These are phyloP conservation scores for Schizopygopsis pylzovi DNA, from an alignment of 2,797 vertebrate genomes.

Conservation along the genomic window DNA sequence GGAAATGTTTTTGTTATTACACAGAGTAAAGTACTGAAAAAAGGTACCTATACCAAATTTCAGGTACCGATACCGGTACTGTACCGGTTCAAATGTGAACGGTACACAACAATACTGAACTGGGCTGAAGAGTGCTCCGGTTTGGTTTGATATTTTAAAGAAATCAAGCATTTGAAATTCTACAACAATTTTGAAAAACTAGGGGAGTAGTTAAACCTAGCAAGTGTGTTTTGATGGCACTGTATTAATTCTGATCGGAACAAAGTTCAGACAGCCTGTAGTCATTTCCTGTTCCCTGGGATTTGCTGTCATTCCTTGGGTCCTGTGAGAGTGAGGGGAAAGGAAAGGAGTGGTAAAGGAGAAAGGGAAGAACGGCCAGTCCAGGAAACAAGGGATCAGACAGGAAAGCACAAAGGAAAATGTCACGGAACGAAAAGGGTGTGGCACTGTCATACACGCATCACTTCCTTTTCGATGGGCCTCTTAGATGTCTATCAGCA, in stretches of 20 bases:
- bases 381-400: slow-evolving; percentile 57
- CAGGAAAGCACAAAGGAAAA: slow-evolving; percentile 47
- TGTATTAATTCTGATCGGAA: slow-evolving; percentile 23
- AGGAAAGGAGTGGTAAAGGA: slow-evolving; percentile 59
- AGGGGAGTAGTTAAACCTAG: background rate
- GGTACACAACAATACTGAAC: background rate
- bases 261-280: background rate
- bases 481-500: slow-evolving; percentile 37
- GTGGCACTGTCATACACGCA: slow-evolving; percentile 31
- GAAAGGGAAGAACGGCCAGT: slow-evolving; percentile 23
- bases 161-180: background rate
- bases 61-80: too few species aligned
- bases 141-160: background rate
- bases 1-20: too few species aligned
- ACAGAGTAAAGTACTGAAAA: too few species aligned
- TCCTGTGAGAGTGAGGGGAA: slow-evolving; percentile 33
- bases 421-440: slow-evolving; percentile 36
- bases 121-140: background rate
- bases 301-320: slow-evolving; percentile 49
- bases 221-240: background rate
- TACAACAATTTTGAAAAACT: background rate
- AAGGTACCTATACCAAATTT: too few species aligned
- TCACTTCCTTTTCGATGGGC: slow-evolving; percentile 47
- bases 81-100: too few species aligned
- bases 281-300: slow-evolving; percentile 51